Conservation (phyloP, 2,888 invertebrate genomes). For the Blomia tropicalis region DNA sequence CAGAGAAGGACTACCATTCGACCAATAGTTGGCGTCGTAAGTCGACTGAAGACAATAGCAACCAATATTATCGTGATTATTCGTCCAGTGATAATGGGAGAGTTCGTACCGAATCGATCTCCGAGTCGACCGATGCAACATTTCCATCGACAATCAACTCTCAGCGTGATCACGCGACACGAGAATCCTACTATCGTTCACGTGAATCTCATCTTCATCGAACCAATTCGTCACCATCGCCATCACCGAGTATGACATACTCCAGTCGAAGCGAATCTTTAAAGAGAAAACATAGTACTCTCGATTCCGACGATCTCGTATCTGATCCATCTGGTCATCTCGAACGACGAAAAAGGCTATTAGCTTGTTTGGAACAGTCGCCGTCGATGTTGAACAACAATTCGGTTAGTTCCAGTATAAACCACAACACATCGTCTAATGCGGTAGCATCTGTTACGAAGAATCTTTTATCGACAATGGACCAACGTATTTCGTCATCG, state of each 20-base stretch:
- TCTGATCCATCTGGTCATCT: slow-evolving; percentile 20
- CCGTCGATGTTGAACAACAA: neutral
- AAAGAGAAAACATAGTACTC: slow-evolving; percentile 26
- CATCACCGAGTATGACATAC: neutral
- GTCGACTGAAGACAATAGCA: slow-evolving; percentile 24
- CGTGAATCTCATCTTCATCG: neutral
- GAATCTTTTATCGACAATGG: neutral
- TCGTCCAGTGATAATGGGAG: neutral
- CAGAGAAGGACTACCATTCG: neutral
- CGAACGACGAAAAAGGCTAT: slow-evolving; percentile 28
- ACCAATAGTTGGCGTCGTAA: slow-evolving; percentile 22
- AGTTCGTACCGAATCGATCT: slow-evolving; percentile 13
- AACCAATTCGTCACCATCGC: neutral
- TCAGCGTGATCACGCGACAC: neutral
- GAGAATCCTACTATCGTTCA: neutral
- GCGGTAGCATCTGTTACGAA: neutral
- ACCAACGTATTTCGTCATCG: slow-evolving; percentile 2
- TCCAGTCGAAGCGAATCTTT: slow-evolving; percentile 1
- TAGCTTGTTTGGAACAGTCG: slow-evolving; percentile 20
- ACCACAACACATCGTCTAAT: neutral
- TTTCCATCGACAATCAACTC: neutral
- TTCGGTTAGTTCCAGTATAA: neutral
- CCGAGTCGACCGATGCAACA: slow-evolving; percentile 13
- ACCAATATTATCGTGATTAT: slow-evolving; percentile 6
- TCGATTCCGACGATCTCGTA: slow-evolving; percentile 18